These are phyloP conservation scores for Ophion costatus DNA, from an alignment of 2,888 invertebrate genomes.

Conservation along the genomic window DNA sequence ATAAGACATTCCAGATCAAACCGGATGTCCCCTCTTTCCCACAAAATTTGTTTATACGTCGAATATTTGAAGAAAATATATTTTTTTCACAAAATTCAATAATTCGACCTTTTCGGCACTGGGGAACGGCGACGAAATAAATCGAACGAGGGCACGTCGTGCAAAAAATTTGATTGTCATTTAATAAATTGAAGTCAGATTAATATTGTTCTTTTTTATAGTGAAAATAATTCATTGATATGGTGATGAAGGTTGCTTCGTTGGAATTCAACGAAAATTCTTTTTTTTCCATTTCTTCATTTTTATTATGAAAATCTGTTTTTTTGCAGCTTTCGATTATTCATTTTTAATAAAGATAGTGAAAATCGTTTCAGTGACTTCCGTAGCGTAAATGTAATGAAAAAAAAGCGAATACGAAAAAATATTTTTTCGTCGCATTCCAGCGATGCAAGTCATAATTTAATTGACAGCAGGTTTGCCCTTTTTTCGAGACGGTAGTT, in stretches of 20 bases:
- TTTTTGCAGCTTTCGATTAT: no score
- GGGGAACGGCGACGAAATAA: not conserved
- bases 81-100: not conserved
- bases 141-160: not conserved
- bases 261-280: no score
- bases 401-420: no score
- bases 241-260: no score
- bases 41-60: not conserved
- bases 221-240: not conserved
- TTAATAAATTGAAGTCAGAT: not conserved
- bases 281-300: not conserved
- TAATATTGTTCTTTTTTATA: not conserved
- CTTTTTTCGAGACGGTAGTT: not conserved
- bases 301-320: no score
- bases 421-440: no score
- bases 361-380: no score
- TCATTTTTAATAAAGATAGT: no score
- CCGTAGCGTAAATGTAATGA: no score
- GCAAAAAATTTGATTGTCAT: not conserved
- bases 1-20: not conserved
- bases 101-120: not conserved
- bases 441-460: no score
- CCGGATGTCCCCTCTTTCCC: not conserved
- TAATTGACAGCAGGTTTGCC: no score
- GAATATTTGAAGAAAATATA: not conserved